These are phyloP conservation scores for Hydropotes inermis DNA, from an alignment of 2,113 vertebrate genomes.

Conservation along the genomic window DNA sequence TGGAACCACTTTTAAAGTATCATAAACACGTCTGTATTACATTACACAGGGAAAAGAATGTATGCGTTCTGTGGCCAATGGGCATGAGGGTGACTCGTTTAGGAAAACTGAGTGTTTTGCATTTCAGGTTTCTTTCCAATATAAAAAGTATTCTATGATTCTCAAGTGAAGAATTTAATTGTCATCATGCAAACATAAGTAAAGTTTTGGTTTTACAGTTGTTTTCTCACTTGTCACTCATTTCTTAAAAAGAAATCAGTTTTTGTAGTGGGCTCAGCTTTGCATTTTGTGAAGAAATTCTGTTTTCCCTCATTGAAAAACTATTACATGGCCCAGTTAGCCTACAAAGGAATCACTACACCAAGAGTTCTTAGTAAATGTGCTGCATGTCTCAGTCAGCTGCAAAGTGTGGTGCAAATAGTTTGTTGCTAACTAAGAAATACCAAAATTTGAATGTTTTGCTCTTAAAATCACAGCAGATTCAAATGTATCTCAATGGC, in stretches of 20 bases:
- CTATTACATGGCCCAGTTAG: not conserved
- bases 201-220: not conserved
- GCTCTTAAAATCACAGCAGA: not conserved
- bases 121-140: conserved; percentile 33
- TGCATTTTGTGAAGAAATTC: not conserved
- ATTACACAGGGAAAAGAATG: conserved; percentile 38
- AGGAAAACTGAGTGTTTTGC: conserved; percentile 40
- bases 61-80: not conserved
- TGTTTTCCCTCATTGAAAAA: not conserved
- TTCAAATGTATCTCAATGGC: not conserved
- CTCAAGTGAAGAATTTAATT: conserved; percentile 18
- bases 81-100: not conserved
- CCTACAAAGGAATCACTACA: not conserved
- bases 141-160: conserved; percentile 10
- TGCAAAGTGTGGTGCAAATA: not conserved
- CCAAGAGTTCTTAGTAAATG: not conserved
- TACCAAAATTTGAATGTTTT: not conserved
- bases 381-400: not conserved
- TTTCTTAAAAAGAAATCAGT: conserved; percentile 9
- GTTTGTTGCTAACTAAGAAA: conserved; percentile 11
- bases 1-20: conserved; percentile 47
- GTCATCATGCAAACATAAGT: not conserved
- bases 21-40: conserved; percentile 43
- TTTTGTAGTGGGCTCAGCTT: not conserved
- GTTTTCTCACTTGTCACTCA: not conserved